Conservation (phyloP, 2,888 invertebrate genomes). For the Rhagonycha lutea region DNA sequence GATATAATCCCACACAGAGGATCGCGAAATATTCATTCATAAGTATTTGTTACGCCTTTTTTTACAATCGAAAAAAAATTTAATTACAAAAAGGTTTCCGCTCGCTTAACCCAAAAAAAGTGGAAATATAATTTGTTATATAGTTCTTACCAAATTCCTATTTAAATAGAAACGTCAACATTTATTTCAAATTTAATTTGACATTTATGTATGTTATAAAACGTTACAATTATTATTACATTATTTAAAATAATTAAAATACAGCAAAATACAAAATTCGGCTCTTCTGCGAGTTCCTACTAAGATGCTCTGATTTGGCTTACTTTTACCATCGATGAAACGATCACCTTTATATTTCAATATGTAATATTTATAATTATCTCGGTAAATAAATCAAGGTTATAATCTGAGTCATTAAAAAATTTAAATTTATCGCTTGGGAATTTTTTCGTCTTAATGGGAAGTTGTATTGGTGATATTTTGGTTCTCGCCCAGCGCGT, state of each 20-base stretch:
- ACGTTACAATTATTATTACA: not conserved
- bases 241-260: not conserved
- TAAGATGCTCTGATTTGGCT: not conserved
- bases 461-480: not conserved
- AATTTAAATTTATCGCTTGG: not conserved
- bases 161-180: not conserved
- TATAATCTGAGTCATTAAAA: not conserved
- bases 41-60: not conserved
- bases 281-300: not conserved
- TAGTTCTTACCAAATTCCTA: not conserved
- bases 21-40: not conserved
- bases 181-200: not conserved
- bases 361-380: not conserved
- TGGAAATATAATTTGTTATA: not conserved
- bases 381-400: not conserved
- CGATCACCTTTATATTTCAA: not conserved
- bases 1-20: not conserved
- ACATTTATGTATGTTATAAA: not conserved
- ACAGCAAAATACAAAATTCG: not conserved
- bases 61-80: not conserved
- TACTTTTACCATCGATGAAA: not conserved
- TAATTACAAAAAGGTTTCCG: not conserved
- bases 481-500: slow-evolving; percentile 5
- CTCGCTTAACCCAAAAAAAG: not conserved
- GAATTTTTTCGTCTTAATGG: not conserved